Percentiles rank a stretch among this genome's conserved stretches.
Evolutionary conservation across 2,113 vertebrate species (phyloP).

Genomic region (Dromiciops gliroides): DNA sequence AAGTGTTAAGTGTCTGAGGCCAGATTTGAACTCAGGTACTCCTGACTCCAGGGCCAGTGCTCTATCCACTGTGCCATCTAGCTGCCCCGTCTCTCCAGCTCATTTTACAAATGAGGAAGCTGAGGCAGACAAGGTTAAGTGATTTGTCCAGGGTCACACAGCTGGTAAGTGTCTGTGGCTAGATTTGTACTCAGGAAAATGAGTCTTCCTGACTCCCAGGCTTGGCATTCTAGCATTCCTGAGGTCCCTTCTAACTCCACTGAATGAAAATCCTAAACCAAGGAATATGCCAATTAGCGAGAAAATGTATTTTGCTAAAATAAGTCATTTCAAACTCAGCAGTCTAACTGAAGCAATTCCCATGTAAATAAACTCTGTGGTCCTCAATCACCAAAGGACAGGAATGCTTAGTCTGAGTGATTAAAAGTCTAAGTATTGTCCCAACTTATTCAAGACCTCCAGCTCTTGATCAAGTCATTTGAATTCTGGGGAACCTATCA

Average conservation of each 20-base stretch:
- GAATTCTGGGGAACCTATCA: slow-evolving; percentile 33
- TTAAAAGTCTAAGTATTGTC: not conserved
- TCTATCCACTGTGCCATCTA: no score
- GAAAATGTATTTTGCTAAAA: not conserved
- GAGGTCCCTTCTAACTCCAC: not conserved
- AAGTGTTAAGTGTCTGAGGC: no score
- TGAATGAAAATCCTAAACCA: not conserved
- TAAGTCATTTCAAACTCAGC: not conserved
- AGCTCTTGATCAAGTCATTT: slow-evolving; percentile 22
- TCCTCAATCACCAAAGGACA: slow-evolving; percentile 17
- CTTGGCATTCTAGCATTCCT: not conserved
- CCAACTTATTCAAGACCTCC: not conserved
- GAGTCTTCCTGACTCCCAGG: not conserved
- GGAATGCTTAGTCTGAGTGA: slow-evolving; percentile 21
- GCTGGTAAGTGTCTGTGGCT: not conserved
- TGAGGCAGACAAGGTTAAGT: not conserved
- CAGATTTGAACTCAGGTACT: no score
- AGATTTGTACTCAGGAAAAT: not conserved
- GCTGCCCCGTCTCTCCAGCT: no score
- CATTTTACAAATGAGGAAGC: not conserved
- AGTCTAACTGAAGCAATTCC: slow-evolving; percentile 2
- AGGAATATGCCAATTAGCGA: not conserved
- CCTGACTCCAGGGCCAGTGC: no score
- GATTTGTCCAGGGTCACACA: not conserved
- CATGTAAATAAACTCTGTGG: slow-evolving; percentile 11